Evolutionary conservation across 37 sponge, comb jelly and placozoan species (phyloP).

Genomic region (Cladorhizidae sp.): DNA sequence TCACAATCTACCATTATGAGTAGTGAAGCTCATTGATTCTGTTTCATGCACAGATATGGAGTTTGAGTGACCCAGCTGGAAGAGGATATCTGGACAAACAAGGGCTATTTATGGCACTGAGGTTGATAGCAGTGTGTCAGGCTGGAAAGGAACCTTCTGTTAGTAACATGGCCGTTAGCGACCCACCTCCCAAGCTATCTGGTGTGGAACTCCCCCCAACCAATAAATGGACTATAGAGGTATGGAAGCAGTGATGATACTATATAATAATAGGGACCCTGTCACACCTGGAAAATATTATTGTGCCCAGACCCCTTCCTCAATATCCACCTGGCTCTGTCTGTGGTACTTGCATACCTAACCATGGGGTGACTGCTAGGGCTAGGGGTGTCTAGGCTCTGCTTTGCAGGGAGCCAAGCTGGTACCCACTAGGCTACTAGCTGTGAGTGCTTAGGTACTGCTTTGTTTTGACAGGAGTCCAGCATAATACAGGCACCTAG

Average conservation of each 20-base stretch:
- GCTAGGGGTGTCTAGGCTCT: too few species aligned
- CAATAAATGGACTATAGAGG: slow-evolving; percentile 55
- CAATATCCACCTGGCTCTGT: too few species aligned
- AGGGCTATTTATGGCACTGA: slow-evolving; percentile 63
- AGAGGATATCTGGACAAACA: slow-evolving; percentile 81
- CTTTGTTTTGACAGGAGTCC: too few species aligned
- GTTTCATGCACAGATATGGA: slow-evolving; percentile 69
- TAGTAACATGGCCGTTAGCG: slow-evolving; percentile 29
- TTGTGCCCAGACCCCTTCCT: background rate
- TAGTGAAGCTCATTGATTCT: background rate
- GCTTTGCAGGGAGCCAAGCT: too few species aligned
- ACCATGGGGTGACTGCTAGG: too few species aligned
- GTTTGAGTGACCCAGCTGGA: slow-evolving; percentile 57
- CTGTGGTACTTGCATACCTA: too few species aligned
- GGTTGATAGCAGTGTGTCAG: slow-evolving; percentile 76
- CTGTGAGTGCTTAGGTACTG: too few species aligned
- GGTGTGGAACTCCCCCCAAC: slow-evolving; percentile 18
- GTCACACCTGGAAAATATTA: background rate
- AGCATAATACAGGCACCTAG: too few species aligned
- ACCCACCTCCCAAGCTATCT: slow-evolving; percentile 63
- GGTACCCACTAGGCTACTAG: too few species aligned
- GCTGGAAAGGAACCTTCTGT: slow-evolving; percentile 65
- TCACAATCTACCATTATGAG: background rate
- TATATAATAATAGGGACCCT: too few species aligned
- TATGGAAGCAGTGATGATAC: background rate